Evolutionary conservation across 2,113 vertebrate genomes (phyloP).

Genomic region (Scolopax mira): DNA sequence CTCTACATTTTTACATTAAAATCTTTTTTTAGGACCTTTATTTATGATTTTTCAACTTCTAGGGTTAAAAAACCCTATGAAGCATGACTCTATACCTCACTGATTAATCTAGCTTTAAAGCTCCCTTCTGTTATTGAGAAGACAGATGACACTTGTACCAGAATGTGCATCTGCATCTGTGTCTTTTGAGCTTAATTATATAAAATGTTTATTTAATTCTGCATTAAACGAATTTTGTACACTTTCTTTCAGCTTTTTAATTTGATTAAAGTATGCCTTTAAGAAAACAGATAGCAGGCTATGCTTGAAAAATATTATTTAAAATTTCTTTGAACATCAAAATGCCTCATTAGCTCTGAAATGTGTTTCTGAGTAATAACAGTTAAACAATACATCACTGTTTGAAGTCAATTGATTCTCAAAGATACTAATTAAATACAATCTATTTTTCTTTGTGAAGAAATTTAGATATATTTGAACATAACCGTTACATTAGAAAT

Average conservation of each 20-base stretch:
- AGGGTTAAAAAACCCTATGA: fast-evolving
- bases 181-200: neutral
- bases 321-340: slow-evolving; percentile 17
- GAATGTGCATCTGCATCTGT: neutral
- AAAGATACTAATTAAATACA: neutral
- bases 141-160: neutral
- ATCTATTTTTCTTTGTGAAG: neutral
- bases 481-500: neutral
- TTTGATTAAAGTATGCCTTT: neutral
- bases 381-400: neutral
- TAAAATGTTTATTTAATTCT: neutral
- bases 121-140: neutral
- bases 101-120: neutral
- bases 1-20: neutral
- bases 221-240: neutral
- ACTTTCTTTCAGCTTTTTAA: neutral
- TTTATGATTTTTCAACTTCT: neutral
- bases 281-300: neutral
- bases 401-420: neutral
- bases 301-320: neutral
- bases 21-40: neutral
- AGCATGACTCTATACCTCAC: neutral
- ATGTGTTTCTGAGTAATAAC: neutral
- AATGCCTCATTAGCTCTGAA: neutral
- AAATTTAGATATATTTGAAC: neutral